Evolutionary conservation across 2,113 vertebrate species (phyloP).

Genomic region (Thunnus maccoyii): DNA sequence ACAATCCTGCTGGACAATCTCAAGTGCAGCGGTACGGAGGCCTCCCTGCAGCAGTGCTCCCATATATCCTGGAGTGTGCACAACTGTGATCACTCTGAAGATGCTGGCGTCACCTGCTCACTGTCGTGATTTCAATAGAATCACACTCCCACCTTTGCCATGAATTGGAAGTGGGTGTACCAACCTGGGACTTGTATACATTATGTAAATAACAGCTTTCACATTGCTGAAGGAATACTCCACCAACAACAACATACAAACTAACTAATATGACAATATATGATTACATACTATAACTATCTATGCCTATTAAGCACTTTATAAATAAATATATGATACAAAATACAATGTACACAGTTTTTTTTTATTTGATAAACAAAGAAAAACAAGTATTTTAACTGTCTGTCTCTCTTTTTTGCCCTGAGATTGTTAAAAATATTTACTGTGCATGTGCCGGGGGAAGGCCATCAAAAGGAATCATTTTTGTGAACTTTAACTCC

Average conservation of each 20-base stretch:
- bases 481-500: neutral
- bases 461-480: constrained; percentile 25
- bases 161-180: constrained; percentile 37
- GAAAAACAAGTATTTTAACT: constrained; percentile 59
- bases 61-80: constrained; percentile 95
- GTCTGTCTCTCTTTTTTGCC: constrained; percentile 24
- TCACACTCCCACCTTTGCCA: constrained; percentile 25
- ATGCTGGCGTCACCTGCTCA: constrained; percentile 90
- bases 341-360: constrained; percentile 64
- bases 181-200: constrained; percentile 82
- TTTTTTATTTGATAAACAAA: constrained; percentile 66
- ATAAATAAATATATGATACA: constrained; percentile 77
- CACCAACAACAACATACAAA: constrained; percentile 58
- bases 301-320: constrained; percentile 88
- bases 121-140: constrained; percentile 81
- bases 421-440: constrained; percentile 56
- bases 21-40: constrained; percentile 92
- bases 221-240: constrained; percentile 64
- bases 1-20: constrained; percentile 96
- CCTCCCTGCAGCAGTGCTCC: constrained; percentile 89
- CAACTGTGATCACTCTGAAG: constrained; percentile 97
- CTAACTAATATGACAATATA: constrained; percentile 68
- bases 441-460: constrained; percentile 39
- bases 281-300: constrained; percentile 74
- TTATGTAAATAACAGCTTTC: constrained; percentile 85